Evolutionary conservation across 2,113 vertebrate genomes (phyloP), one percentile per base, ranked within the genome.

Genomic region (Percopsis transmontana): DNA sequence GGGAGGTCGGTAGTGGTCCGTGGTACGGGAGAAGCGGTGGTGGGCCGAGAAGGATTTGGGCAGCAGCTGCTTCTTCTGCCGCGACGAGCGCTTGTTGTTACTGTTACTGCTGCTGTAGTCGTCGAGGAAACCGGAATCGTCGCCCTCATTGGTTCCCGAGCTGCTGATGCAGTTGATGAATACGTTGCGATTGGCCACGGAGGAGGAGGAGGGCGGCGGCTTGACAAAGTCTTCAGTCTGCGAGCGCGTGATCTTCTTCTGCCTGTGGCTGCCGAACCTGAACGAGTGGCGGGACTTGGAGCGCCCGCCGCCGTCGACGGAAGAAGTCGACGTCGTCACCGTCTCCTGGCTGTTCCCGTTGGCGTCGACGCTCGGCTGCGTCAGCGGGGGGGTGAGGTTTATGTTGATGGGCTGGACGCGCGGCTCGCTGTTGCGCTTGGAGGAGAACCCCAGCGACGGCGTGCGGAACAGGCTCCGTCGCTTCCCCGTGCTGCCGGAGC

Each of bases 91-190:
- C 0, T 85, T 92, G 80, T 86, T 92, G 70, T 89, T 85, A 44
- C 87, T 92, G 48, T 89, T 93, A 57, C 89, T 70, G 7, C 87
- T 70, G 1, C 88, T 93, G 70, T 90, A 94, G 61, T 98, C 96
- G 55, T 99, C 97, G 0, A 93, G 87, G 79, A 96, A 98, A 20
- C 97, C 97, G 0, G 97, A 99, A 80, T 99, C 97, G 2, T 99
- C 97, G 0, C 93, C 92, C 57, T 99, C 96, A 5, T 94, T 97
- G 64, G 91, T 93, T 41, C 94, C 93, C 2, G 96, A 96, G 87
- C 95, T 93, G 76, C 95, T 94, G 73, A 99, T 95, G 77, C 97
- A 99, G 76, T 98, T 98, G 71, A 96, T 99, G 48, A 99, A 99
- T 48, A 98, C 93, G 13, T 93, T 98, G 58, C 96, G 96, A 82